Evolutionary conservation across 2,888 invertebrate genomes (phyloP).

Genomic region (Patella caerulea): DNA sequence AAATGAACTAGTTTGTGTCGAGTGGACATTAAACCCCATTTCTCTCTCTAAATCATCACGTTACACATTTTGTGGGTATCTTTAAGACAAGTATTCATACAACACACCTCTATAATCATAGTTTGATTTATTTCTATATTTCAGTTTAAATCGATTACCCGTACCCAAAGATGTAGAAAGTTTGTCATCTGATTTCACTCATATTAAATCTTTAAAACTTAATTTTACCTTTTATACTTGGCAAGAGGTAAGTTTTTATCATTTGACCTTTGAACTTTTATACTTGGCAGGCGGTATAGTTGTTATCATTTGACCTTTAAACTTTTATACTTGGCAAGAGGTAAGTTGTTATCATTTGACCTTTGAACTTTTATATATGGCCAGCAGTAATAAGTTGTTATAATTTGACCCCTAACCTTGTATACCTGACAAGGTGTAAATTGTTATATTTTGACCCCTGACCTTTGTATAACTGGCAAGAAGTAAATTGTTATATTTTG

Average conservation of each 20-base stretch:
- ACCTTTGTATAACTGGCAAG: too few relatives aligned
- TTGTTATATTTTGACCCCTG: background rate
- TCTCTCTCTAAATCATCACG: too few relatives aligned
- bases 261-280: too few relatives aligned
- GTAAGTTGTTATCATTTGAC: constrained; percentile 66
- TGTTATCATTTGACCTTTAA: constrained; percentile 55
- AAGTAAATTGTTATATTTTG: too few relatives aligned
- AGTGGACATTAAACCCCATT: too few relatives aligned
- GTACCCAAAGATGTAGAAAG: constrained; percentile 76
- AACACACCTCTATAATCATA: background rate
- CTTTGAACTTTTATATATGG: too few relatives aligned
- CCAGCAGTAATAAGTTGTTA: too few relatives aligned
- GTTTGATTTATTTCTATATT: constrained; percentile 22
- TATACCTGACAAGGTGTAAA: constrained; percentile 82
- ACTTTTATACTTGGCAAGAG: constrained; percentile 82
- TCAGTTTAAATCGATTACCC: constrained; percentile 83
- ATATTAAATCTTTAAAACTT: constrained; percentile 79
- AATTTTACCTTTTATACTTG: constrained; percentile 81
- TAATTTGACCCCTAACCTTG: constrained; percentile 71
- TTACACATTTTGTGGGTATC: too few relatives aligned
- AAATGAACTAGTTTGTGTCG: too few relatives aligned
- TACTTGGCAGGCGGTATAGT: too few relatives aligned
- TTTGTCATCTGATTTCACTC: constrained; percentile 75
- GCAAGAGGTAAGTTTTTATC: constrained; percentile 76
- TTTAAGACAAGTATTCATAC: too few relatives aligned